Evolutionary conservation across 1,140 invertebrate genomes (phyloP).

Genomic region (Drosophila tsacasi): DNA sequence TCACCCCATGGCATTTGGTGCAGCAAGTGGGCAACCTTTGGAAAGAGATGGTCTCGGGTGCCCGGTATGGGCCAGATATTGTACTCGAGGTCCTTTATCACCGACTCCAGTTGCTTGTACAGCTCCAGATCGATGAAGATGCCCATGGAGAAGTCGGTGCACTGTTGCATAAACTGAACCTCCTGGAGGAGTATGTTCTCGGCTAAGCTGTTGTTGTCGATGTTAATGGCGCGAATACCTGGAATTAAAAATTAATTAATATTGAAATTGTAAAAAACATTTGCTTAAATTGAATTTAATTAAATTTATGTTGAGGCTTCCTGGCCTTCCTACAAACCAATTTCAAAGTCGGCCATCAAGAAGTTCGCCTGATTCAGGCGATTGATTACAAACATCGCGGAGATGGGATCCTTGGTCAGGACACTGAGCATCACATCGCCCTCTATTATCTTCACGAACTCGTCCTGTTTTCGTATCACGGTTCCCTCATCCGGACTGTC

Average conservation of each 20-base stretch:
- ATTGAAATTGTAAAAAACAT: not conserved
- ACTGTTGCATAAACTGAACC: conserved; percentile 80
- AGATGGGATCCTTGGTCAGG: conserved; percentile 71
- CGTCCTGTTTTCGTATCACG: conserved; percentile 55
- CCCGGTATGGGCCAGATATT: conserved; percentile 83
- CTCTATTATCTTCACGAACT: conserved; percentile 73
- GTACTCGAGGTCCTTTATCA: conserved; percentile 77
- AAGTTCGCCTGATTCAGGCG: conserved; percentile 78
- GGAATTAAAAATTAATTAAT: not conserved
- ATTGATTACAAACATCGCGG: conserved; percentile 79
- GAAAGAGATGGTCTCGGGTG: conserved; percentile 62
- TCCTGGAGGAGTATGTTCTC: conserved; percentile 80
- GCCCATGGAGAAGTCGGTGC: conserved; percentile 70
- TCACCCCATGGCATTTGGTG: conserved; percentile 84
- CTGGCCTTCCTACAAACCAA: conserved; percentile 52
- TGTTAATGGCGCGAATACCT: conserved; percentile 73
- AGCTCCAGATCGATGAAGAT: conserved; percentile 77
- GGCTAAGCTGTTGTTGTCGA: conserved; percentile 59
- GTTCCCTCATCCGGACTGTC: conserved; percentile 51
- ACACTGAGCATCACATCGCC: conserved; percentile 79
- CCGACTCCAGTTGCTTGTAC: conserved; percentile 61
- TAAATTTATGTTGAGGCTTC: not conserved
- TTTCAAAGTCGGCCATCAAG: conserved; percentile 78
- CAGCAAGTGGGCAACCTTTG: conserved; percentile 78
- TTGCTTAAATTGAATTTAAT: not conserved